Percentiles rank a stretch among this genome's conserved stretches.
These are phyloP conservation scores for Delphinus delphis DNA, from an alignment of 2,113 vertebrate genomes.

Conservation along the genomic window DNA sequence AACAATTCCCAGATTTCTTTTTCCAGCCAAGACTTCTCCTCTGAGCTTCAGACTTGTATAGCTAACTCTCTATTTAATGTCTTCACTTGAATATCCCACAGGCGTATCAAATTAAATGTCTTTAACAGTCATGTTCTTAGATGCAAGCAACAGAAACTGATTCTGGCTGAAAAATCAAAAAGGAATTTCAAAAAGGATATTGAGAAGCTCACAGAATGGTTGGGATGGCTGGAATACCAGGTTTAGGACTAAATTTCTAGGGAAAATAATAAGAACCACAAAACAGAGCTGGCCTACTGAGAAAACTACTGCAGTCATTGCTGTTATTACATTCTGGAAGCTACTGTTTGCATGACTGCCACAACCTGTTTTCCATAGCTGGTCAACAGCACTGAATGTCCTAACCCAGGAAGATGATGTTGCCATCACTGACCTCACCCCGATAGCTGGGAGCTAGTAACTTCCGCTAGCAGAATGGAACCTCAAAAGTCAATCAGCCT, in stretches of 20 bases:
- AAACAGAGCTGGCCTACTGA: neutral
- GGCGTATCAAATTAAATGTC: slow-evolving; percentile 46
- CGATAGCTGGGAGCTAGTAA: neutral
- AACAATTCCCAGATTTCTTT: slow-evolving; percentile 59
- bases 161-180: slow-evolving; percentile 21
- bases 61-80: slow-evolving; percentile 38
- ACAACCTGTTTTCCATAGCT: neutral
- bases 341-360: neutral
- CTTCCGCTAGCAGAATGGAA: neutral
- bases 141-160: slow-evolving; percentile 51
- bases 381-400: neutral
- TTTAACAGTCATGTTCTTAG: slow-evolving; percentile 57
- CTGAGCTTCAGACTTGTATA: slow-evolving; percentile 40
- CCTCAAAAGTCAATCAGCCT: neutral
- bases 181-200: neutral
- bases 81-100: slow-evolving; percentile 48
- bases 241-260: neutral
- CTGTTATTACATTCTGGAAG: neutral
- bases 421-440: accelerated
- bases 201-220: neutral
- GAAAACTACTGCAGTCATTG: neutral
- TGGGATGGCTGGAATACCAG: neutral
- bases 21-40: slow-evolving; percentile 62
- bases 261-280: neutral
- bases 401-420: neutral